Conservation (phyloP, 2,888 invertebrate genomes). For the Diaprepes abbreviatus region DNA sequence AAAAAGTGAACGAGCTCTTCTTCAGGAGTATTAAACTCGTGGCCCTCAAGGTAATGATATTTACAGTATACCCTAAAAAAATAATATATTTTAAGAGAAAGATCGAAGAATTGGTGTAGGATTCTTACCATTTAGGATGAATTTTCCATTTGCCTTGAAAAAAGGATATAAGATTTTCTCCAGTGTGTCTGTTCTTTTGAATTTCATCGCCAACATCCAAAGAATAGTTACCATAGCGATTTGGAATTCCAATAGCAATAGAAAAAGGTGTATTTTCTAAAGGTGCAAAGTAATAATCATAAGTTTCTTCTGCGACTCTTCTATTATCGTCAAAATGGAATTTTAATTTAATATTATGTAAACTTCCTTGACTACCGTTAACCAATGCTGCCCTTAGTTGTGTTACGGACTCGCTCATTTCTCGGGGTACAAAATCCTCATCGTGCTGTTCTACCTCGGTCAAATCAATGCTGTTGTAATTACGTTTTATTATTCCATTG, state of each 20-base stretch:
- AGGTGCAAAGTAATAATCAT: slow-evolving; percentile 87
- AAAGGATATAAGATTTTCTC: slow-evolving; percentile 79
- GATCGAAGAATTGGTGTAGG: neutral
- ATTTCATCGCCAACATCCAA: slow-evolving; percentile 84
- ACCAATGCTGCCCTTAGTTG: slow-evolving; percentile 80
- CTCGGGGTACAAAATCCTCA: slow-evolving; percentile 70
- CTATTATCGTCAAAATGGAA: slow-evolving; percentile 89
- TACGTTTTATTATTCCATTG: slow-evolving; percentile 65
- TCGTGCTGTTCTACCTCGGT: slow-evolving; percentile 91
- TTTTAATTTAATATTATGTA: slow-evolving; percentile 78
- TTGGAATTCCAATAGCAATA: slow-evolving; percentile 86
- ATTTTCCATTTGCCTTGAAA: slow-evolving; percentile 84
- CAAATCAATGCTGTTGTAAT: slow-evolving; percentile 96
- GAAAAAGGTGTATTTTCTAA: slow-evolving; percentile 91
- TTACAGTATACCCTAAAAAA: slow-evolving; percentile 86
- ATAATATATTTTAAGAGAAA: neutral
- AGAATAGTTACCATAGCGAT: slow-evolving; percentile 83
- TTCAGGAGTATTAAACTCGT: slow-evolving; percentile 81
- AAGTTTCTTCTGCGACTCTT: slow-evolving; percentile 83
- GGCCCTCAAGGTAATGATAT: slow-evolving; percentile 85
- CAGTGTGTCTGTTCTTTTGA: slow-evolving; percentile 75
- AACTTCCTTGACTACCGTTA: slow-evolving; percentile 76
- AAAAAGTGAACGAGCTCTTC: slow-evolving; percentile 83
- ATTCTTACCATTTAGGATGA: slow-evolving; percentile 84
- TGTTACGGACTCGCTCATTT: slow-evolving; percentile 73